Evolutionary conservation across 2,888 invertebrate genomes (phyloP).

Genomic region (Acleris laterana): DNA sequence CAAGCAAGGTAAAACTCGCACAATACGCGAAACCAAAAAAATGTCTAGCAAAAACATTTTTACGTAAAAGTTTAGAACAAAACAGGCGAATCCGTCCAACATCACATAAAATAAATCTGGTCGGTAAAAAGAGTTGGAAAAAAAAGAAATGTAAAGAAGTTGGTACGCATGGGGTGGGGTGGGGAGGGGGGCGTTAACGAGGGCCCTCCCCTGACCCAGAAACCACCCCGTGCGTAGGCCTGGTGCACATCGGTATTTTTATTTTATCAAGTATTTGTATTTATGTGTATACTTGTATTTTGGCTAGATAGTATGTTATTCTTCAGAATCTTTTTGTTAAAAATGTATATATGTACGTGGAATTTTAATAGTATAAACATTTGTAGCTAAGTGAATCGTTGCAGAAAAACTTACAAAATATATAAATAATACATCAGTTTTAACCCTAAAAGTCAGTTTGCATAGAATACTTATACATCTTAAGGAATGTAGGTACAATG

Average conservation of each 20-base stretch:
- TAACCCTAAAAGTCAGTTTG: too few species aligned
- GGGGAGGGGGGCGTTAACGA: constrained; percentile 33
- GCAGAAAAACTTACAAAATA: too few species aligned
- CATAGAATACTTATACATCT: too few species aligned
- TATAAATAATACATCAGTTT: too few species aligned
- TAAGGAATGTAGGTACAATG: too few species aligned
- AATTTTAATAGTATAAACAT: too few species aligned
- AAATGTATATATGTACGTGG: too few species aligned
- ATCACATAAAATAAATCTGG: constrained; percentile 46
- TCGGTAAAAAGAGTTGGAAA: constrained; percentile 22
- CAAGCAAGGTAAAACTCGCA: too few species aligned
- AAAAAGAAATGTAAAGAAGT: constrained; percentile 44
- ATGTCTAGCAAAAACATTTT: neutral
- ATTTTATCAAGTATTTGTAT: neutral
- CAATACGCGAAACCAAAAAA: neutral
- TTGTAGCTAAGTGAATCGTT: too few species aligned
- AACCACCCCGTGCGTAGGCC: constrained; percentile 59
- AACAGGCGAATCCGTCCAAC: constrained; percentile 15
- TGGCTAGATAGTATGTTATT: neutral
- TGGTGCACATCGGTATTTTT: constrained; percentile 38
- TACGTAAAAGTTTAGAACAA: constrained; percentile 21
- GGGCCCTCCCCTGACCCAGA: constrained; percentile 54
- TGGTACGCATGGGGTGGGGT: constrained; percentile 46
- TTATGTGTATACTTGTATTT: constrained; percentile 13
- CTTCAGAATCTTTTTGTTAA: too few species aligned